Conservation (phyloP, 2,797 vertebrate genomes). For the Thamnophis elegans region DNA sequence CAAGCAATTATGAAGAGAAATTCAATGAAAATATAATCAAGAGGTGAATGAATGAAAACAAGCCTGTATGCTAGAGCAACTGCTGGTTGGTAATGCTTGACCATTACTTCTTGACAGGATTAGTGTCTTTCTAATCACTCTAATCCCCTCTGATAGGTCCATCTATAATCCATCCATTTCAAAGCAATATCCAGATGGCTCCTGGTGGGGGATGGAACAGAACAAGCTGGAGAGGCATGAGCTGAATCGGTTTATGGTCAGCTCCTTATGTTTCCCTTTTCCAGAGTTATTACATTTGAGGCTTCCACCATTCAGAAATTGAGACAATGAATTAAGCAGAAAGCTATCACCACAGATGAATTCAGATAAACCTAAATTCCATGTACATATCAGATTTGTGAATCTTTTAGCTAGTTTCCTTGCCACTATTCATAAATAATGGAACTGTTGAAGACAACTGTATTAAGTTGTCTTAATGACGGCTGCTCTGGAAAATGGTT, state of each 20-base stretch:
- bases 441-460: neutral
- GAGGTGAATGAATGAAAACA: conserved; percentile 55
- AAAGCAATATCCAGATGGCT: conserved; percentile 70
- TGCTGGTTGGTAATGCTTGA: conserved; percentile 66
- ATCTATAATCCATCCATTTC: conserved; percentile 71
- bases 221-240: conserved; percentile 44
- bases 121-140: conserved; percentile 69
- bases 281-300: conserved; percentile 25
- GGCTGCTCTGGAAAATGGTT: neutral
- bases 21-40: conserved; percentile 51
- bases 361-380: neutral
- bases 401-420: neutral
- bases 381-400: neutral
- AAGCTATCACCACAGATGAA: neutral
- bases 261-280: conserved; percentile 48
- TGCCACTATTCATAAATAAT: neutral
- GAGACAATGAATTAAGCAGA: conserved; percentile 10
- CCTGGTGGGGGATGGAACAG: conserved; percentile 53
- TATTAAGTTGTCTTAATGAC: neutral
- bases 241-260: conserved; percentile 48
- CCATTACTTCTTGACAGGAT: conserved; percentile 67
- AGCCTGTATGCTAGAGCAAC: conserved; percentile 60
- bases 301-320: conserved; percentile 24
- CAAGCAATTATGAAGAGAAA: conserved; percentile 57
- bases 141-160: conserved; percentile 72